Conservation (phyloP, 2,113 vertebrate species). For the Lamprotornis superbus region DNA sequence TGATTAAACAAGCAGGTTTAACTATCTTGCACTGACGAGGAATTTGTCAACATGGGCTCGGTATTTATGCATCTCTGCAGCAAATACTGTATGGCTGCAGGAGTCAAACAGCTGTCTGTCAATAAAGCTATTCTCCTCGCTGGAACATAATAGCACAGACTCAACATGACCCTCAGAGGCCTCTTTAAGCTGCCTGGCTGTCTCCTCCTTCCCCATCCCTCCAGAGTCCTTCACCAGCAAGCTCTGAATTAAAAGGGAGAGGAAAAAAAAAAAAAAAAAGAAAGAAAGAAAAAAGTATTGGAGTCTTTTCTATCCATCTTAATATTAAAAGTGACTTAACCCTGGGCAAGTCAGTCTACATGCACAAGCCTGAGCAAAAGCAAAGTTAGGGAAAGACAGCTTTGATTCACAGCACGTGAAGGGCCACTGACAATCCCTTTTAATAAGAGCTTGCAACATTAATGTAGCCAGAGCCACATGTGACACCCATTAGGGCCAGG, state of each 20-base stretch:
- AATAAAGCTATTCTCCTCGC: slow-evolving; percentile 24
- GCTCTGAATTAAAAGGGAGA: slow-evolving; percentile 5
- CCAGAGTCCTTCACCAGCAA: slow-evolving; percentile 41
- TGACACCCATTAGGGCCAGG: slow-evolving; percentile 58
- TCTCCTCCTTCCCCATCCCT: slow-evolving; percentile 57
- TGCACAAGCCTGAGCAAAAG: not conserved
- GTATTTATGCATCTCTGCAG: slow-evolving; percentile 24
- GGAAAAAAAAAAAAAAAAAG: no score
- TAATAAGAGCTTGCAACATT: slow-evolving; percentile 40
- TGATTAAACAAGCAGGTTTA: slow-evolving; percentile 62
- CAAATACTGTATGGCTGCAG: not conserved
- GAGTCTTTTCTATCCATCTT: slow-evolving; percentile 24
- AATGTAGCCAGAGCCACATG: slow-evolving; percentile 22
- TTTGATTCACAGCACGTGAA: slow-evolving; percentile 18
- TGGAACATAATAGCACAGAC: slow-evolving; percentile 47
- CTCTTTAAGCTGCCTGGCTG: slow-evolving; percentile 54
- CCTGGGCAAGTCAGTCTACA: not conserved
- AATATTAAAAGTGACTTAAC: slow-evolving; percentile 52
- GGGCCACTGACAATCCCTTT: slow-evolving; percentile 33
- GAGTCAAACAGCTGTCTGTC: slow-evolving; percentile 58
- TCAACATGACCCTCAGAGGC: slow-evolving; percentile 56
- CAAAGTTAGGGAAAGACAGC: slow-evolving; percentile 45
- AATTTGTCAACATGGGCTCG: slow-evolving; percentile 52
- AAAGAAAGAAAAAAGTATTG: not conserved
- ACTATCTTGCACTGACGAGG: not conserved